Evolutionary conservation across 1,140 invertebrate species (phyloP).

Genomic region (Drosophila ficusphila): DNA sequence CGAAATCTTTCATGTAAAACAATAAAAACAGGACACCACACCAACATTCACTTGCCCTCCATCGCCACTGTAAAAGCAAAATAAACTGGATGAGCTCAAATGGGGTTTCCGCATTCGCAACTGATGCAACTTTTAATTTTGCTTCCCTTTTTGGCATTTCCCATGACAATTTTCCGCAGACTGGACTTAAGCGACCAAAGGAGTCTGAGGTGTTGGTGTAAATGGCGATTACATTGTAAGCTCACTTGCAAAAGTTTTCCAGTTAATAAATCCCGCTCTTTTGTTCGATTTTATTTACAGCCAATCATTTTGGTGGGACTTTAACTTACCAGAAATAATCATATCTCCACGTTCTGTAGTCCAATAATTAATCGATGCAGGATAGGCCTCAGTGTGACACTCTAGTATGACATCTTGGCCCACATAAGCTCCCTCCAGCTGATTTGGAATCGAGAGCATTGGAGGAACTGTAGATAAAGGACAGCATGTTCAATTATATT

Average conservation of each 20-base stretch:
- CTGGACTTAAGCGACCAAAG: background rate
- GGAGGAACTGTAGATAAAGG: constrained; percentile 89
- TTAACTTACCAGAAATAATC: constrained; percentile 93
- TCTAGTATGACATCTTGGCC: constrained; percentile 92
- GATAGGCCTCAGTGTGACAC: constrained; percentile 95
- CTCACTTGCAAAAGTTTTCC: constrained; percentile 62
- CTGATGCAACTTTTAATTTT: constrained; percentile 53
- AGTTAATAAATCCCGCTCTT: constrained; percentile 49
- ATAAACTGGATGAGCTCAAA: constrained; percentile 33
- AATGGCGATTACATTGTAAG: constrained; percentile 72
- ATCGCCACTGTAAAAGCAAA: constrained; percentile 27
- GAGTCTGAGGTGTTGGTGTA: constrained; percentile 16
- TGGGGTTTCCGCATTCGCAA: constrained; percentile 37
- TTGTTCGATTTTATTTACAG: constrained; percentile 23
- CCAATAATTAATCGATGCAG: constrained; percentile 95
- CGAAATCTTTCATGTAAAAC: constrained; percentile 29
- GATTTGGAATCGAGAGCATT: constrained; percentile 94
- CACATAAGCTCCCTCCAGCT: constrained; percentile 92
- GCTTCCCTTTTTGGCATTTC: constrained; percentile 23
- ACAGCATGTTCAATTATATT: too few species aligned
- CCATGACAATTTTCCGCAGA: constrained; percentile 51
- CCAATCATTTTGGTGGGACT: background rate
- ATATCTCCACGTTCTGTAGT: constrained; percentile 93
- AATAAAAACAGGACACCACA: constrained; percentile 23
- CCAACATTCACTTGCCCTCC: constrained; percentile 22